Conservation (phyloP, 53 echinoderm and acorn worm genomes). For the Arbacia lixula region DNA sequence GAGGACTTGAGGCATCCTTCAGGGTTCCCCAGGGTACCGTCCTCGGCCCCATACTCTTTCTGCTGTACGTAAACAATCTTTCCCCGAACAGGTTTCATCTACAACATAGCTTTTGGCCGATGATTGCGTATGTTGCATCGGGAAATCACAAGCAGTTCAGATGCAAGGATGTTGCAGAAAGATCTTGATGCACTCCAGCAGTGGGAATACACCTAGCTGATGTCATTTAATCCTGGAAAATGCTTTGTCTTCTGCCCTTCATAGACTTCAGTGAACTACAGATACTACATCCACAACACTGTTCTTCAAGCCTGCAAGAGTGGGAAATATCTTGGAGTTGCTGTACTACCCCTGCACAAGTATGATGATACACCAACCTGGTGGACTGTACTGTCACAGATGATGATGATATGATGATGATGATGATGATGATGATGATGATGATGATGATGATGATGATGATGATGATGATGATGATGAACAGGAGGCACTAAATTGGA, state of each 20-base stretch:
- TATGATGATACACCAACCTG: no score
- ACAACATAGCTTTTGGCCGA: no score
- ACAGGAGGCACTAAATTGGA: no score
- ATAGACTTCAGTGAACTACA: neutral
- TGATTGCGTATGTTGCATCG: no score
- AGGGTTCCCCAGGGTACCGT: no score
- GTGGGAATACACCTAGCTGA: neutral
- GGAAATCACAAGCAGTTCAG: no score
- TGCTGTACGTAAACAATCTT: no score
- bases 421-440: slow-evolving; percentile 21
- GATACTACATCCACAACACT: slow-evolving; percentile 3
- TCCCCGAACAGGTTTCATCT: no score
- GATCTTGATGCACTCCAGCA: slow-evolving; percentile 3
- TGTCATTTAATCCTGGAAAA: slow-evolving; percentile 5
- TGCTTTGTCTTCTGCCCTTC: slow-evolving; percentile 9
- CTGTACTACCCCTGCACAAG: no score
- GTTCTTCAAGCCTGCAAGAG: neutral
- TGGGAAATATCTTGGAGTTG: slow-evolving; percentile 2
- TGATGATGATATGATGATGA: slow-evolving; percentile 16
- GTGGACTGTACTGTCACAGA: no score
- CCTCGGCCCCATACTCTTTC: no score
- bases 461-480: slow-evolving; percentile 45
- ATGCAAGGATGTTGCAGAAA: slow-evolving; percentile 10
- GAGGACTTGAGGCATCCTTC: no score
- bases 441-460: slow-evolving; percentile 45